phyloP scores from a whole-genome alignment of 2,113 vertebrate species.

The Acinonyx jubatus region DNA sequence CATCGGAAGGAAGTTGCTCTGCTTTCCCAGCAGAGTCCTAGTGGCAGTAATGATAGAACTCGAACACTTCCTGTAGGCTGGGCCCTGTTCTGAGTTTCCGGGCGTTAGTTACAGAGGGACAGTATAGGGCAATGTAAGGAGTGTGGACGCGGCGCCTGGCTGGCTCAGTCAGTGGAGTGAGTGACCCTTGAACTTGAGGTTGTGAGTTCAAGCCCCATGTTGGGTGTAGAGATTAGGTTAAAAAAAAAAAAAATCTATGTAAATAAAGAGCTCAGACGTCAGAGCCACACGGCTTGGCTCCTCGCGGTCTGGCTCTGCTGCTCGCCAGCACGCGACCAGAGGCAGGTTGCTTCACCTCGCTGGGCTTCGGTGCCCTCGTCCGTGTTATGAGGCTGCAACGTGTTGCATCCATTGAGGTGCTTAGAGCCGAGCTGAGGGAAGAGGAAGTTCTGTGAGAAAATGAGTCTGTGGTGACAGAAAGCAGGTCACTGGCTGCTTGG shows the following conservation, averaged over 20 bases:
- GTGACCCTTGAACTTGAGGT: too few relatives aligned
- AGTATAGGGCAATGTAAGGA: accelerated
- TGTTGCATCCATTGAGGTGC: not conserved
- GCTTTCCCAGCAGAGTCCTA: not conserved
- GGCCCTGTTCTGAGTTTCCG: not conserved
- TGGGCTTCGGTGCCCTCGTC: not conserved
- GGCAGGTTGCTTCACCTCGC: not conserved
- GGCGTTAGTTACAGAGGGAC: accelerated
- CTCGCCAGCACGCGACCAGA: accelerated
- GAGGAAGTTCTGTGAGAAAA: not conserved
- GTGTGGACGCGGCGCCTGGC: too few relatives aligned
- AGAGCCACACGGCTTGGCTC: not conserved
- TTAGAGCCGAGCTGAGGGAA: not conserved
- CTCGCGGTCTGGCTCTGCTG: not conserved
- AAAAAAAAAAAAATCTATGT: too few relatives aligned
- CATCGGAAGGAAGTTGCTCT: not conserved
- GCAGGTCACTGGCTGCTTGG: not conserved
- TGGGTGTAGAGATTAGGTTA: too few relatives aligned
- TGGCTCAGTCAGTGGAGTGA: too few relatives aligned
- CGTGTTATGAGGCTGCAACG: not conserved
- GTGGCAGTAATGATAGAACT: too few relatives aligned
- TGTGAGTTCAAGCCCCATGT: too few relatives aligned
- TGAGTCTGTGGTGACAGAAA: not conserved
- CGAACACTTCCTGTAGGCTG: accelerated
- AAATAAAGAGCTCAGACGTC: too few relatives aligned